Base-by-base conservation (phyloP, 2,797 vertebrate genomes). In the Cichlasoma orientale region DNA sequence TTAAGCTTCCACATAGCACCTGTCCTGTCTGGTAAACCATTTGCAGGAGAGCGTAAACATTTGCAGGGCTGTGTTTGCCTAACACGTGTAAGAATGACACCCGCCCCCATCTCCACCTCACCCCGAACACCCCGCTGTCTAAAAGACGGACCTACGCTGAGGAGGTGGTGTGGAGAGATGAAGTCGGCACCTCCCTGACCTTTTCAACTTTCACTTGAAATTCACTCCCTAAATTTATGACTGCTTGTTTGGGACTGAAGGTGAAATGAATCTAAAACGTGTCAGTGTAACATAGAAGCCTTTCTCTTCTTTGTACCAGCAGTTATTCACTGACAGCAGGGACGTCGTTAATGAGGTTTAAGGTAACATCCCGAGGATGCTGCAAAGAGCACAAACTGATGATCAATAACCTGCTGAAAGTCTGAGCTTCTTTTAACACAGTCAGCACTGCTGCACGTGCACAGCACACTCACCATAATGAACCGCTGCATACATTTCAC, bases 31-130 rank as follows among this genome's bases (percentile, higher is more conserved):
- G 56, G 90, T 92, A 94, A 96, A 96, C 89, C 92, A 88, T 94
- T 91, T 88, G 88, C 84, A 83, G 80, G 79, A 52, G 83, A 80
- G 53, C n/a, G 78, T 96, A 96, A 96, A 95, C 95, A 96, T 82
- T 58, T 66, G 61, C 82, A 72, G 78, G 25, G 23, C 61, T 82
- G 68, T 94, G 93, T 94, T 95, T 95, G 94, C 79, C 59, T 54
- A 77, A 75, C 9, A 52, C 47, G 10, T 78, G 80, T 84, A 81
- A 76, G 82, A 90, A 81, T 85, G 27, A 41, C 47, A n/a, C 33
- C 68, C 36, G 56, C 21, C 58, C 47, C 63, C 41, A 47, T 27
- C 61, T 27, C 61, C 19, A 29, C 25, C 61, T 50, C 41, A 29
- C 18, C 25, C 61, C 1, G 0, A 23, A 66, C 61, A n/a, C n/a